Evolutionary conservation across 1,140 invertebrate species (phyloP).

Genomic region (Archivesica marissinica): DNA sequence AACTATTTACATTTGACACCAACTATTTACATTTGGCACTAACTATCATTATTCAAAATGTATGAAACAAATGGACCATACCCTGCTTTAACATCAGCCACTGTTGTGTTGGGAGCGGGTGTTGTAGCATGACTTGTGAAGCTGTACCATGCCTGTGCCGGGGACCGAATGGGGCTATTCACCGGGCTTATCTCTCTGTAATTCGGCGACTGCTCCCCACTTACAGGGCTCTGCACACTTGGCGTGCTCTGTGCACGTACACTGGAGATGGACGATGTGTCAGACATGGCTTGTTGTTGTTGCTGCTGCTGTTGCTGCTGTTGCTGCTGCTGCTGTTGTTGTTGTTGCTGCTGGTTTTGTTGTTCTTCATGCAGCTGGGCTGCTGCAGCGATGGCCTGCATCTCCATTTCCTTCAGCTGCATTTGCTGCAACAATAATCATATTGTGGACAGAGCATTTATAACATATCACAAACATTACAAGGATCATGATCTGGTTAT

Average conservation of each 20-base stretch:
- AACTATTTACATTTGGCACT: too few relatives aligned
- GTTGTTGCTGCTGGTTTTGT: constrained; percentile 51
- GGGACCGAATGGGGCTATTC: constrained; percentile 29
- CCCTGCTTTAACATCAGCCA: constrained; percentile 49
- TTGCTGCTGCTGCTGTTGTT: constrained; percentile 41
- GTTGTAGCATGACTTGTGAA: constrained; percentile 6
- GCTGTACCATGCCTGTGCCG: constrained; percentile 34
- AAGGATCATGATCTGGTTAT: too few relatives aligned
- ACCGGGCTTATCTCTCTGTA: constrained; percentile 77
- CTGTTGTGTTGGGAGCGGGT: constrained; percentile 47
- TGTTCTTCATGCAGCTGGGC: constrained; percentile 32
- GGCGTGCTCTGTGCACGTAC: constrained; percentile 81
- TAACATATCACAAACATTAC: too few relatives aligned
- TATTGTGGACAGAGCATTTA: neutral
- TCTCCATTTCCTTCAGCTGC: constrained; percentile 32
- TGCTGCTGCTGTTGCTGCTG: constrained; percentile 48
- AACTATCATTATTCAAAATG: too few relatives aligned
- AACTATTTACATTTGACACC: too few relatives aligned
- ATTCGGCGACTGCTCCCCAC: constrained; percentile 71
- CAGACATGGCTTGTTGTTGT: neutral
- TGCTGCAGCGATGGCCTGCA: constrained; percentile 47
- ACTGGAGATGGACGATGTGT: constrained; percentile 2
- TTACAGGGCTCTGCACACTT: constrained; percentile 70
- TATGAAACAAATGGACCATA: constrained; percentile 23
- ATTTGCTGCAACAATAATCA: constrained; percentile 45